Evolutionary conservation across 2,888 invertebrate genomes (phyloP).

Genomic region (Monoplex corrugatus): DNA sequence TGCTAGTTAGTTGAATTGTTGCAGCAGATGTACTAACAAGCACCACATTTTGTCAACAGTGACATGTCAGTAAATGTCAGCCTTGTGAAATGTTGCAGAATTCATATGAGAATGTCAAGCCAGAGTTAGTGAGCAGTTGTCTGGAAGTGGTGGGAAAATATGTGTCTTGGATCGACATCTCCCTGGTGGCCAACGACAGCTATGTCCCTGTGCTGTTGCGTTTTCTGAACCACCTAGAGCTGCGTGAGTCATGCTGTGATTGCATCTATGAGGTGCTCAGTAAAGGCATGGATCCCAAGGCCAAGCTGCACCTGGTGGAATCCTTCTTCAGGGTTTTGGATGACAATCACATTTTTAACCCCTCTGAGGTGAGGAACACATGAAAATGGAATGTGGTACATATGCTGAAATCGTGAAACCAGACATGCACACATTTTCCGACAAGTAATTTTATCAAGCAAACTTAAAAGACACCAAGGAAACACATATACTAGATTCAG

Average conservation of each 20-base stretch:
- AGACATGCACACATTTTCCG: too few relatives aligned
- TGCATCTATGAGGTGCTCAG: conserved; percentile 84
- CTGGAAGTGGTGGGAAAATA: conserved; percentile 84
- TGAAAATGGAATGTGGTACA: too few relatives aligned
- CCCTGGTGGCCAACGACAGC: conserved; percentile 84
- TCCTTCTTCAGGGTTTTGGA: conserved; percentile 82
- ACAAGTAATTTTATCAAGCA: too few relatives aligned
- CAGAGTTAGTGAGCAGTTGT: conserved; percentile 81
- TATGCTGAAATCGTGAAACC: too few relatives aligned
- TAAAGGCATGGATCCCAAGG: conserved; percentile 85
- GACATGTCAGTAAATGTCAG: too few relatives aligned
- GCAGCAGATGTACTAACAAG: too few relatives aligned
- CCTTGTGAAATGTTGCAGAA: too few relatives aligned
- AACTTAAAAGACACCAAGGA: neutral
- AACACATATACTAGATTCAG: neutral
- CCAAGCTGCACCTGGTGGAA: conserved; percentile 83
- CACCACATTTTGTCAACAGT: too few relatives aligned
- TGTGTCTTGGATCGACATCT: conserved; percentile 85
- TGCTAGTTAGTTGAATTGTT: too few relatives aligned
- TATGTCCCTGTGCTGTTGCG: conserved; percentile 83
- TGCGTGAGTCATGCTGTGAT: conserved; percentile 83
- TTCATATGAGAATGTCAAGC: conserved; percentile 80
- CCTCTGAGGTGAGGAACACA: conserved; percentile 23
- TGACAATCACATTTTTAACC: conserved; percentile 80
- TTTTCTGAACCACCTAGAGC: conserved; percentile 77